Percentiles rank a stretch among this genome's conserved stretches.
phyloP scores from a whole-genome alignment of 1,140 invertebrate species.

The Plectus sambesii region DNA sequence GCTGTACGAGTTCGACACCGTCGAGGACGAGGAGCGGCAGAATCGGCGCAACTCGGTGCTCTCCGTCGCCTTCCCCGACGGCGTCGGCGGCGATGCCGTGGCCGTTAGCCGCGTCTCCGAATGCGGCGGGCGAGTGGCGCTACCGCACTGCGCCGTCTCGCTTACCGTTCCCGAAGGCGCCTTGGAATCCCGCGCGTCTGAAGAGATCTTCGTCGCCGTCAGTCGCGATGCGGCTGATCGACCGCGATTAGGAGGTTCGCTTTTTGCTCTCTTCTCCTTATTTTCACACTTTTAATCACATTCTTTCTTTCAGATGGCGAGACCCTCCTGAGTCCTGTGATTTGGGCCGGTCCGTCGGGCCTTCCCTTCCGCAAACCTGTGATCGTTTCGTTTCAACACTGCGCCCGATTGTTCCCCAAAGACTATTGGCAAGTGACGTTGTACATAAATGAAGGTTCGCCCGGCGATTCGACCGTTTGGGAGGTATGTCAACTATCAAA shows the following conservation, averaged over 20 bases:
- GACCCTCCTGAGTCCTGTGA: constrained; percentile 25
- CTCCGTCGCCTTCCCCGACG: no score
- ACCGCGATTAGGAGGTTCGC: constrained; percentile 24
- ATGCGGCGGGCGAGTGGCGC: constrained; percentile 30
- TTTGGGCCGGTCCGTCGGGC: constrained; percentile 25
- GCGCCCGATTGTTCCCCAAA: constrained; percentile 38
- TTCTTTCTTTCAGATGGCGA: constrained; percentile 18
- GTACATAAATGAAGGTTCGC: constrained; percentile 20
- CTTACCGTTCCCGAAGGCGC: constrained; percentile 28
- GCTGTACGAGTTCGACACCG: constrained; percentile 33
- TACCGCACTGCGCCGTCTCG: no score
- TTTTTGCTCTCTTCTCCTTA: constrained; percentile 2
- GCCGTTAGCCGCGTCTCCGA: constrained; percentile 28
- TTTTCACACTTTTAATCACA: no score
- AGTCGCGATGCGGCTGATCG: constrained; percentile 34
- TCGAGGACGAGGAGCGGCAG: constrained; percentile 22
- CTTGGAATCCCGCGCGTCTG: no score
- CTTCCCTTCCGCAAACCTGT: constrained; percentile 32
- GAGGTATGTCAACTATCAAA: constrained; percentile 16
- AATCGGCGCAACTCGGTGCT: constrained; percentile 36
- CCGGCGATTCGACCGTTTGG: constrained; percentile 13
- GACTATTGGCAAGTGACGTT: constrained; percentile 40
- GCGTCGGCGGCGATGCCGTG: constrained; percentile 28
- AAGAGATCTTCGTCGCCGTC: constrained; percentile 35
- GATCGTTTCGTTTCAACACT: constrained; percentile 39